Evolutionary conservation across 2,113 vertebrate species (phyloP).

Genomic region (Bos javanicus): DNA sequence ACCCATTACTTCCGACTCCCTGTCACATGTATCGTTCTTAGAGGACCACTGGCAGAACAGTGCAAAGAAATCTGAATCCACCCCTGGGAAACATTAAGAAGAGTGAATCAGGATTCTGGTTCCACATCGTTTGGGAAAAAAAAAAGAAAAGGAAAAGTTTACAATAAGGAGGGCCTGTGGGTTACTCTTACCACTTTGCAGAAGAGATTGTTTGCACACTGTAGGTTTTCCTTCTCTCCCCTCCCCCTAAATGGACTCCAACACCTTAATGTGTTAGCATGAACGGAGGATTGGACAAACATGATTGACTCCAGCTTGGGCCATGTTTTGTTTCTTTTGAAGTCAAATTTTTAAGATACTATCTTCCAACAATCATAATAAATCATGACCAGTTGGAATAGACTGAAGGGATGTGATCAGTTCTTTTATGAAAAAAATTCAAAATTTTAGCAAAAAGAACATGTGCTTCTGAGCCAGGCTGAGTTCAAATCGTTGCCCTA

Average conservation of each 20-base stretch:
- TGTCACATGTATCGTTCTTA: slow-evolving; percentile 56
- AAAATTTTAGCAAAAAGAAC: not conserved
- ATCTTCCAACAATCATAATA: not conserved
- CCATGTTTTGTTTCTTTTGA: not conserved
- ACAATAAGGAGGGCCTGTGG: not conserved
- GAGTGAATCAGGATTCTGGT: not conserved
- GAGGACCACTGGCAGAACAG: slow-evolving; percentile 2
- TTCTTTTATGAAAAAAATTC: not conserved
- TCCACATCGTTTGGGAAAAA: not conserved
- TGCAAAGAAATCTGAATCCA: slow-evolving; percentile 60
- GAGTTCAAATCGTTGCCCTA: not conserved
- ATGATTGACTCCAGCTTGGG: not conserved
- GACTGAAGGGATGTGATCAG: not conserved
- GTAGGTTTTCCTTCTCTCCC: not conserved
- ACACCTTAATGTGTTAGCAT: not conserved
- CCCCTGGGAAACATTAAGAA: slow-evolving; percentile 23
- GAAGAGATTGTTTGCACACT: not conserved
- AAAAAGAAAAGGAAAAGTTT: not conserved
- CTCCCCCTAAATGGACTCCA: not conserved
- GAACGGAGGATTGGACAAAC: not conserved
- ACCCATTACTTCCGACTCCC: slow-evolving; percentile 53
- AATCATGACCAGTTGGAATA: not conserved
- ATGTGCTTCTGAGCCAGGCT: not conserved
- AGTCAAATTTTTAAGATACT: not conserved
- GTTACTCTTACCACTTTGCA: not conserved